Evolutionary conservation across 1,140 invertebrate genomes (phyloP), one percentile per base, ranked within the genome.

Genomic region (Cydia fagiglandana): DNA sequence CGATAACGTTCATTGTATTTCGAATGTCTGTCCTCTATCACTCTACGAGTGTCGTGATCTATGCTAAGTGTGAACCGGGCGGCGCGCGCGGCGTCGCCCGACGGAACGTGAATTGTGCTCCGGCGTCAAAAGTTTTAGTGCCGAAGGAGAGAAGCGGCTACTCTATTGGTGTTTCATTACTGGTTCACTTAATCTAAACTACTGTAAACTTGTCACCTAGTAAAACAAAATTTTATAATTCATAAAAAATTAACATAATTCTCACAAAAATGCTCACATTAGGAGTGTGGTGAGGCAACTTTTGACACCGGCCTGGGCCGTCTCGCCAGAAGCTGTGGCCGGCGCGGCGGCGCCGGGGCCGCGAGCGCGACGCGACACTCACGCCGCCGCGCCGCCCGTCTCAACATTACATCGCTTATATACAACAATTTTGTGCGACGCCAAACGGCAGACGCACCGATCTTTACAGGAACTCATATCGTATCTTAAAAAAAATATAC

Each of bases 141-240:
- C 88, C 91, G 87, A 88, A 86, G 88, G 90, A 90, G 88, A 92
- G 87, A 93, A 93, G 91, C 91, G 90, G 91, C 91, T 93, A 93
- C 88, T 85, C 91, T 93, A 93, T 91, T 93, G 92, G 93, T 93
- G 93, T 93, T 88, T 90, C 89, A 88, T 91, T 91, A 92, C 90
- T 88, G 92, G 89, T 90, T 89, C 88, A 79, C 93, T 93, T 93
- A 93, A 88, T 89, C 91, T 93, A 93, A 89, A 85, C 91, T 93
- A 93, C 87, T 90, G 91, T 93, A 90, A 93, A 85, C 89, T 91
- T 87, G 90, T 90, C 87, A 87, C 88, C 88, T 91, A 91, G 84
- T 86, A 90, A 91, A 91, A 88, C 84, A 85, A 86, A 88, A 88
- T 88, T 87, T 88, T 83, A 88, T 89, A 91, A 90, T 88, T 88